Base-by-base conservation (phyloP, 1,140 invertebrate species). In the Zaprionus taronus region DNA sequence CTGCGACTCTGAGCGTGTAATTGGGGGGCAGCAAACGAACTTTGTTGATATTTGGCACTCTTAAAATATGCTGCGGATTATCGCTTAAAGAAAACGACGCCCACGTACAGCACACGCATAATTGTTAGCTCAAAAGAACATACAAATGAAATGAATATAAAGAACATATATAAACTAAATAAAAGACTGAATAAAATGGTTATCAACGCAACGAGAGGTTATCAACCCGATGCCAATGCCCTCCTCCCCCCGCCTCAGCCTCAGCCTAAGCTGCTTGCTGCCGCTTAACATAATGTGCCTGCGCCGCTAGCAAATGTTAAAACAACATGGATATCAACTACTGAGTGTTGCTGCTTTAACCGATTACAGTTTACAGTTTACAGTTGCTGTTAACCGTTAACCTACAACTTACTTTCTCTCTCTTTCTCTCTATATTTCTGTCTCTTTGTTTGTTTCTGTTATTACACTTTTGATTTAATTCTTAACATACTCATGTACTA, bases 1-100 rank as follows among this genome's bases (percentile, higher is more conserved):
- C 7, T 22, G n/a, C 1, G 28, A 17, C 64, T 51, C 51, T 71
- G 77, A 76, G 71, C 60, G 34, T 26, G 34, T 20, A 38, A 69
- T 49, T 4, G 24, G 53, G 71, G 68, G 71, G 68, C 67, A 74
- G 61, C 75, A 63, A 82, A 89, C 85, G 85, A 82, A 84, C 83
- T 69, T 82, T 84, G 79, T 75, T 80, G 89, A 91, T 92, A 84
- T 92, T 92, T 92, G 91, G 91, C 86, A 91, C 81, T 91, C 70
- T 79, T 77, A 91, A 80, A 87, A 92, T 92, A 92, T 91, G 91
- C 91, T 92, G 75, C 91, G 91, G 80, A 92, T 89, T 92, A 92
- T 92, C 91, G 91, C 91, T 92, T 76, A 81, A 75, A 70, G 62
- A 65, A 70, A 86, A 38, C 24, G 74, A 72, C 77, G 78, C 72